These are phyloP conservation scores for Spilarctia lutea DNA, from an alignment of 2,888 invertebrate genomes.

Conservation along the genomic window DNA sequence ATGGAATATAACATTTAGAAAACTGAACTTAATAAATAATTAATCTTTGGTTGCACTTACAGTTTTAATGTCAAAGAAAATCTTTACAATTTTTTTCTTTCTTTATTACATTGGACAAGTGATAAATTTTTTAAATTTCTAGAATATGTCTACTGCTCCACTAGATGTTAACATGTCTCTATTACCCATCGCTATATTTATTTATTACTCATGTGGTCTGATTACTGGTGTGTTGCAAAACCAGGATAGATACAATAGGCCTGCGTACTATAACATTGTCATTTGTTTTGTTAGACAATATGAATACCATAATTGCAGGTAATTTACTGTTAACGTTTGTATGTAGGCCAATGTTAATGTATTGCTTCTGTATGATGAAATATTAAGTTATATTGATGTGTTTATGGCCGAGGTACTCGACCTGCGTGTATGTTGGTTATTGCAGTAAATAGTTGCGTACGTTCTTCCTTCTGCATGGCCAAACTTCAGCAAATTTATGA, in stretches of 20 bases:
- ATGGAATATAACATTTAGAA: too few relatives aligned
- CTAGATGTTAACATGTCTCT: neutral
- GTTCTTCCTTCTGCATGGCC: too few relatives aligned
- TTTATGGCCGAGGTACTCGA: too few relatives aligned
- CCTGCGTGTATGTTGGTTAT: too few relatives aligned
- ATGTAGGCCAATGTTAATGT: slow-evolving; percentile 14
- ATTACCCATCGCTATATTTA: neutral
- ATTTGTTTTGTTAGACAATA: neutral
- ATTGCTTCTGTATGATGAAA: neutral
- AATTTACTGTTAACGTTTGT: neutral
- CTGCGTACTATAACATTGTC: neutral
- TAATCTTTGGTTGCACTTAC: neutral
- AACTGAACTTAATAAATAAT: too few relatives aligned
- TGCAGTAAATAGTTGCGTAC: too few relatives aligned
- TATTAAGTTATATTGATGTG: neutral
- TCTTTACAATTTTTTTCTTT: neutral
- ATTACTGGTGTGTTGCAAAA: neutral
- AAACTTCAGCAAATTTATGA: too few relatives aligned
- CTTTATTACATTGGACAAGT: neutral
- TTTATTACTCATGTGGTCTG: neutral
- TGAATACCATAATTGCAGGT: neutral
- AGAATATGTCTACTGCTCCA: neutral
- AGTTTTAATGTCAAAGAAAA: neutral
- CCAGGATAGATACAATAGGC: neutral
- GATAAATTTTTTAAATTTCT: neutral